A percentile compares a stretch with the other conserved stretches of the same genome.
phyloP scores from a whole-genome alignment of 2,797 vertebrate genomes.

The Aplochiton taeniatus region DNA sequence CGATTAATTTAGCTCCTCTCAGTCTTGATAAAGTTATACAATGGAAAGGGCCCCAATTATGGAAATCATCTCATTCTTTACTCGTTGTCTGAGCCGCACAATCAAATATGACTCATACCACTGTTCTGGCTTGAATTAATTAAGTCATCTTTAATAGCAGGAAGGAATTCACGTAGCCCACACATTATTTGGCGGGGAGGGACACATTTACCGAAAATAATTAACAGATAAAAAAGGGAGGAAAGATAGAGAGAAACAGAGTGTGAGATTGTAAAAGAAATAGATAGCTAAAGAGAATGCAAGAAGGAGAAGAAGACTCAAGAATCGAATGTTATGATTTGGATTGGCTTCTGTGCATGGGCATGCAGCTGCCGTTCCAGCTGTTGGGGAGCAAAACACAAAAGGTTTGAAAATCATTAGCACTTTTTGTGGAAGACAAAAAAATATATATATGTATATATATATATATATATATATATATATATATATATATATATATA shows the following conservation, averaged over 20 bases:
- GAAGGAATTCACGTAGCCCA: slow-evolving; percentile 12
- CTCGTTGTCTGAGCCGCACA: slow-evolving; percentile 11
- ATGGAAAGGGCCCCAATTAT: slow-evolving; percentile 21
- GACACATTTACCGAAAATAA: background rate
- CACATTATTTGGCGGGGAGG: slow-evolving; percentile 2
- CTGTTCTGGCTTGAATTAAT: background rate
- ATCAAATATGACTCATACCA: slow-evolving; percentile 22
- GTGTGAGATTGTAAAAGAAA: background rate
- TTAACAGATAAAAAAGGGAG: background rate
- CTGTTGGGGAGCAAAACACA: slow-evolving; percentile 43
- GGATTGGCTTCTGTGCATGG: slow-evolving; percentile 37
- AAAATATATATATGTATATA: no score
- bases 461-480: no score
- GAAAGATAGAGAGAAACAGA: background rate
- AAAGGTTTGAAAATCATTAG: slow-evolving; percentile 17
- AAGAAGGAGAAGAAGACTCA: background rate
- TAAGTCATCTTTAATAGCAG: slow-evolving; percentile 1
- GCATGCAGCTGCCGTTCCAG: slow-evolving; percentile 49
- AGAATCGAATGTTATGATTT: slow-evolving; percentile 10
- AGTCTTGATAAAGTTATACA: slow-evolving; percentile 21
- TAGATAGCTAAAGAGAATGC: background rate
- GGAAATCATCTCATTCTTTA: slow-evolving; percentile 18
- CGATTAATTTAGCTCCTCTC: slow-evolving; percentile 7
- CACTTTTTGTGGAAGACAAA: background rate
- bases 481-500: no score